Base-by-base conservation (phyloP, 2,797 vertebrate species). In the Chiroxiphia lanceolata region DNA sequence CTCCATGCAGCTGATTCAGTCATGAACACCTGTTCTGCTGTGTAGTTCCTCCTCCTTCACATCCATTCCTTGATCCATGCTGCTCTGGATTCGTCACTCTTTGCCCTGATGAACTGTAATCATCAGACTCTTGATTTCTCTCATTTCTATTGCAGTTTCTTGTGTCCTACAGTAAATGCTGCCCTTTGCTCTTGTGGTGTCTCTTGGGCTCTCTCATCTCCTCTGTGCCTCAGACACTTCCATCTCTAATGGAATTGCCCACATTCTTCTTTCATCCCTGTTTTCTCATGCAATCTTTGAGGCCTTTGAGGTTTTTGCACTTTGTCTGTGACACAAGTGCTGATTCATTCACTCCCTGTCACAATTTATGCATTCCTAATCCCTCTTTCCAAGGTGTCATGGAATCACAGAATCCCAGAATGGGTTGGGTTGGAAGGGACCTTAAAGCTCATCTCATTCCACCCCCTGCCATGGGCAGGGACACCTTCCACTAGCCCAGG, bases 1-100 rank as follows among this genome's bases (percentile, higher is more conserved):
- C 14, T 71, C 45, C 19, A 1, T 1, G 1, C 10, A 80, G 54
- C 47, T 15, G 33, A 40, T 50, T 22, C 42, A 25, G n/a, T 6
- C 12, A n/a, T 11, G 22, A 25, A 20, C 22, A 18, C 0, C 0
- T 6, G 5, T 33, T 67, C 25, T n/a, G 48, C 26, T 6, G 2
- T 15, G 34, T 20, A 51, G 33, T 31, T 87, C 69, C 38, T 85
- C 38, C 59, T 70, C 53, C 11, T 22, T 53, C 36, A 26, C 51
- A 40, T 8, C 19, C 44, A 19, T 21, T 65, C 31, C 57, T 34
- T n/a, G 25, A 10, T 27, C 51, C 5, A 0, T 33, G 26, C 34
- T 56, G 15, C 48, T 67, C 80, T 81, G 65, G 44, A 20, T 83
- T 44, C 15, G 20, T 63, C 59, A 9, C 45, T 70, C 31, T 26